Base-by-base conservation (phyloP, 2,888 invertebrate species). In the Drosophila antonietae region DNA sequence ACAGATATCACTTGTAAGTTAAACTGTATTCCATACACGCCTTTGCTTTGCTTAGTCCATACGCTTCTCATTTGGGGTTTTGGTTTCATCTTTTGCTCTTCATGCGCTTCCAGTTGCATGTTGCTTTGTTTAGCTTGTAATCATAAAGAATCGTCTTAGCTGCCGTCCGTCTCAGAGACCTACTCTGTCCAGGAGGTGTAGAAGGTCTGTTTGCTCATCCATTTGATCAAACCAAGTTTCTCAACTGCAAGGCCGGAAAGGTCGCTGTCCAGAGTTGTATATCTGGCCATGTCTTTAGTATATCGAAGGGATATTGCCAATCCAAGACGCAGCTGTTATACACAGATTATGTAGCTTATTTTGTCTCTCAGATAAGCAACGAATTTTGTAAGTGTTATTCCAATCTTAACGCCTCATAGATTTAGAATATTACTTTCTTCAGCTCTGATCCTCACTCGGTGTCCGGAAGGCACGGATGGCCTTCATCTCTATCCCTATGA, bases 171-270 rank as follows among this genome's bases (percentile, higher is more conserved):
- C 31, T 67, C 4, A 78, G 62, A 35, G 78, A 84, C 60, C 74
- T 91, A 0, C 74, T 88, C 74, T 94, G 94, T 81, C 94, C 94
- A 0, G 68, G 81, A 1, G 92, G 92, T 46, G 92, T 93, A 10
- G 93, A 94, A 0, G 95, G 95, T 0, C 93, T 94, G 63, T 95
- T 95, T 80, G 93, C 94, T 0, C 95, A 95, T 87, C 94, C 94
- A 18, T 93, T 93, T 2, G 95, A 95, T 57, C 95, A 95, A 83
- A 94, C 94, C 68, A 94, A 94, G 81, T 96, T 94, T 83, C 93
- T 95, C 20, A 95, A 95, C 82, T 96, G 96, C 82, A 95, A 94
- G 94, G 94, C 94, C 73, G 95, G 95, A 0, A 93, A 95, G 57
- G 94, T 95, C 0, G 93, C 93, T 53, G 93, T 95, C 2, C 95